Conservation (phyloP, 1,140 invertebrate species). For the Choristoneura fumiferana region DNA sequence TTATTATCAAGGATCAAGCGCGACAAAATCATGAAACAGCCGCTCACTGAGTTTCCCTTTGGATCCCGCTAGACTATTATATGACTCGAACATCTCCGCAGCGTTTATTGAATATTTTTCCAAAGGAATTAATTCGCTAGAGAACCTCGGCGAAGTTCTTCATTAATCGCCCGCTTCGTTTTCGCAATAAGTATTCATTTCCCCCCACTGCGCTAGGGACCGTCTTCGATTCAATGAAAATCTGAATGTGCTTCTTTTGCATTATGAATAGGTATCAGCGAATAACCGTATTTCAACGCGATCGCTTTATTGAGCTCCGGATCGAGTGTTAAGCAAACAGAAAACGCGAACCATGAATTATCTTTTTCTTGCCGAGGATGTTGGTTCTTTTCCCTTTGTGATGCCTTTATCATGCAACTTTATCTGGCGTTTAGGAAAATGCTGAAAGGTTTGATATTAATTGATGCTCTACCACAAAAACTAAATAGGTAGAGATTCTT, state of each 20-base stretch:
- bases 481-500: no score
- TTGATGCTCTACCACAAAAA: no score
- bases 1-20: neutral
- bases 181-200: slow-evolving; percentile 76
- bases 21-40: neutral
- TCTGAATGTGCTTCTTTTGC: slow-evolving; percentile 68
- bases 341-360: slow-evolving; percentile 19
- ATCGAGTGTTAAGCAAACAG: slow-evolving; percentile 45
- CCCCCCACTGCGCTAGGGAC: slow-evolving; percentile 39
- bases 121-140: slow-evolving; percentile 58
- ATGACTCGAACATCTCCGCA: slow-evolving; percentile 46
- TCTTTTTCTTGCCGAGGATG: slow-evolving; percentile 17
- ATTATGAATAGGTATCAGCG: slow-evolving; percentile 68
- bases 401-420: slow-evolving; percentile 14
- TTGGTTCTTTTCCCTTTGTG: slow-evolving; percentile 8
- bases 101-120: slow-evolving; percentile 73
- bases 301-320: slow-evolving; percentile 48
- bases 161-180: slow-evolving; percentile 69
- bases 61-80: slow-evolving; percentile 38
- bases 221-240: slow-evolving; percentile 53
- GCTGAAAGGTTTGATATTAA: no score
- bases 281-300: slow-evolving; percentile 35
- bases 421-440: neutral
- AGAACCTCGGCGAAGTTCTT: slow-evolving; percentile 52
- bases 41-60: slow-evolving; percentile 3